Evolutionary conservation across 2,888 invertebrate species (phyloP).

Genomic region (Polydrusus tereticollis): DNA sequence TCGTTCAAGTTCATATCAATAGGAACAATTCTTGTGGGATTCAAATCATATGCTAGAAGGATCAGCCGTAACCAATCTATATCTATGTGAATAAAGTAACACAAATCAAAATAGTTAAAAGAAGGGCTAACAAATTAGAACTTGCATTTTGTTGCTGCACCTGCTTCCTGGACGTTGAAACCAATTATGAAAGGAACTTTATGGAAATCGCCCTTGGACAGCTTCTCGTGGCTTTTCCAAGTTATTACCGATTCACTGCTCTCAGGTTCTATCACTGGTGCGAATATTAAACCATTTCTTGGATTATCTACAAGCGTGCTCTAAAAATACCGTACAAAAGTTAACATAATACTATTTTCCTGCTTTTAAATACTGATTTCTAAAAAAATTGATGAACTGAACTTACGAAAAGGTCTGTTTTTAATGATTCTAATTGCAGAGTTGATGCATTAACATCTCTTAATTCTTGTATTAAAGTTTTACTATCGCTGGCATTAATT

Average conservation of each 20-base stretch:
- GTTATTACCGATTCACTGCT: conserved; percentile 47
- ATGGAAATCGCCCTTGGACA: conserved; percentile 49
- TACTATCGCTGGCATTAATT: conserved; percentile 41
- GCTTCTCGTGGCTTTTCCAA: conserved; percentile 48
- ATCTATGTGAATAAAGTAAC: conserved; percentile 52
- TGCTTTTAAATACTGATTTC: too few relatives aligned
- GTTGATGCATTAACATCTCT: conserved; percentile 16
- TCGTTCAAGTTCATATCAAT: conserved; percentile 53
- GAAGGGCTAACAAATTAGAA: too few relatives aligned
- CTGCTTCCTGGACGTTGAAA: conserved; percentile 61
- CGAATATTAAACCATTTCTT: conserved; percentile 50
- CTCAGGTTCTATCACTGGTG: conserved; percentile 50
- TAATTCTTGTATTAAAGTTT: conserved; percentile 43
- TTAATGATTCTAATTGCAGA: background rate
- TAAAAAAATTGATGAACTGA: too few relatives aligned
- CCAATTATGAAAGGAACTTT: conserved; percentile 69
- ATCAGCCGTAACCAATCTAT: conserved; percentile 65
- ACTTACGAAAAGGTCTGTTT: conserved; percentile 6
- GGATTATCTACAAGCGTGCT: conserved; percentile 32
- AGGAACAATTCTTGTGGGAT: conserved; percentile 66
- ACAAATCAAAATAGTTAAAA: background rate
- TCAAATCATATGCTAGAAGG: conserved; percentile 66
- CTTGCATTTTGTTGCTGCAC: conserved; percentile 33
- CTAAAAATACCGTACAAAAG: conserved; percentile 61
- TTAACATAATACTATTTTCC: too few relatives aligned